Conservation (phyloP, 2,113 vertebrate genomes). For the Bujurquina vittata region DNA sequence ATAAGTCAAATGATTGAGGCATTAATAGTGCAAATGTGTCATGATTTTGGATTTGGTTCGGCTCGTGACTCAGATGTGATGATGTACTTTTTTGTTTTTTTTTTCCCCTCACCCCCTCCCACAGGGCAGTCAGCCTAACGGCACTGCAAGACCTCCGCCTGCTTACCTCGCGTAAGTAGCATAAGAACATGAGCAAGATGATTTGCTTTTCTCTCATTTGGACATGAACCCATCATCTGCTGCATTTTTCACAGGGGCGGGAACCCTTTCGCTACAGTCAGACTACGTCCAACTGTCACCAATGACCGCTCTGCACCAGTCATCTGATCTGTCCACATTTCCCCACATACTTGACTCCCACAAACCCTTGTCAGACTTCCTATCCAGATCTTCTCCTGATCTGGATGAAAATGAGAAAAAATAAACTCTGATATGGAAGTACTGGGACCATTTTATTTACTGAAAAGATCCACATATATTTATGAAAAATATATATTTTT, state of each 20-base stretch:
- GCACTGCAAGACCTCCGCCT: constrained; percentile 82
- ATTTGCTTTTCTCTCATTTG: background rate
- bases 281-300: constrained; percentile 93
- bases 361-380: background rate
- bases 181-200: background rate
- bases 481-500: constrained; percentile 17
- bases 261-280: constrained; percentile 93
- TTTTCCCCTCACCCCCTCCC: background rate
- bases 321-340: constrained; percentile 76
- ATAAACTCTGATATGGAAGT: constrained; percentile 24
- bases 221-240: background rate
- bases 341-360: background rate
- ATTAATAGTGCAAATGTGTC: background rate
- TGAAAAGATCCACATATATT: constrained; percentile 54
- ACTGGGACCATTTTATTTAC: constrained; percentile 51
- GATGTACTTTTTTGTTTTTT: constrained; percentile 17
- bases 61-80: background rate
- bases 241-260: constrained; percentile 84
- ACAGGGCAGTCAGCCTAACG: constrained; percentile 86
- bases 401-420: background rate
- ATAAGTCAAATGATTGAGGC: background rate
- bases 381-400: constrained; percentile 7
- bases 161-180: constrained; percentile 87
- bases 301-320: constrained; percentile 93
- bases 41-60: background rate